phyloP scores from a whole-genome alignment of 2,797 vertebrate species.

The Dendrocincla fuliginosa region DNA sequence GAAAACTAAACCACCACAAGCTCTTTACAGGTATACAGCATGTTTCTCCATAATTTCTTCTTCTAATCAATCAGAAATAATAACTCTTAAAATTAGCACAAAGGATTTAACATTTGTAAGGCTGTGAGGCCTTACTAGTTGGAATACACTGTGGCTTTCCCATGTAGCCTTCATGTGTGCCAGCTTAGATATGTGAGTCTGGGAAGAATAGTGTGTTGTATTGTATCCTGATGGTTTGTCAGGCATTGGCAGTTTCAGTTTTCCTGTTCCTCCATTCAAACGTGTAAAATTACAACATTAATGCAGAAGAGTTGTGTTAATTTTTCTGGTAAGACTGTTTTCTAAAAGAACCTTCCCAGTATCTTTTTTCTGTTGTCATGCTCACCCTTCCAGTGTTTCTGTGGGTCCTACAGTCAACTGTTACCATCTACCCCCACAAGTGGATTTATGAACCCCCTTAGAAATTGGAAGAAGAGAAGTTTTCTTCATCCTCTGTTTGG shows the following conservation, averaged over 20 bases:
- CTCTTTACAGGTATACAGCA: background rate
- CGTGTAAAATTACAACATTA: background rate
- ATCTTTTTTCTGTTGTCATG: background rate
- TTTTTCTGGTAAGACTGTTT: background rate
- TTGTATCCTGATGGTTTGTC: background rate
- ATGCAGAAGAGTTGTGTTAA: background rate
- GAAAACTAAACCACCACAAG: no score
- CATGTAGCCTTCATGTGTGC: background rate
- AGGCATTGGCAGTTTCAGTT: background rate
- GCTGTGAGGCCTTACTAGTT: background rate
- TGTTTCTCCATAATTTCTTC: background rate
- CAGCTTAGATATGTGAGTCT: background rate
- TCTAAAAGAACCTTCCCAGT: background rate
- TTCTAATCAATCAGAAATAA: background rate
- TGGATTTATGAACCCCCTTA: background rate
- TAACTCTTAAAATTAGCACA: background rate
- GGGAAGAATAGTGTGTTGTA: background rate
- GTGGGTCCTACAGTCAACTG: background rate
- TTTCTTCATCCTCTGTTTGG: background rate
- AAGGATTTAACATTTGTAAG: background rate
- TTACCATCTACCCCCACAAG: background rate
- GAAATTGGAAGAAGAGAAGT: background rate
- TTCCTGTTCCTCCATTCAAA: background rate
- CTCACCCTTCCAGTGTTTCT: background rate
- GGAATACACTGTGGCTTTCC: background rate